Percentiles rank a stretch among this genome's conserved stretches.
Conservation (phyloP, 1,140 invertebrate genomes). For the Drosophila obscura region DNA sequence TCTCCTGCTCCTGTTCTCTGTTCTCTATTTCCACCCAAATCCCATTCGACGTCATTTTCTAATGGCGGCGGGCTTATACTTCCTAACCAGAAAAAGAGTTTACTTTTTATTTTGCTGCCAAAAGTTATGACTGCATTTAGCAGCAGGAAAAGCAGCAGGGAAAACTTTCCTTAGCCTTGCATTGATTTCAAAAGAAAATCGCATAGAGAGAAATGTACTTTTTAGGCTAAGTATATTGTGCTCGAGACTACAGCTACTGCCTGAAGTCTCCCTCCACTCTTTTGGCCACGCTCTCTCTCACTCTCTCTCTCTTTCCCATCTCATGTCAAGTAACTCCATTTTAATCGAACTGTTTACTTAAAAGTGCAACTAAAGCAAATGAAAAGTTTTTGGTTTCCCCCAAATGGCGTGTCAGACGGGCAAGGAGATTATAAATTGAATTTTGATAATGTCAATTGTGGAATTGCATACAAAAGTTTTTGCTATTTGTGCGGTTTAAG, state of each 20-base stretch:
- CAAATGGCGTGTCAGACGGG: conserved; percentile 56
- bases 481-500: conserved; percentile 60
- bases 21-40: not conserved
- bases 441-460: conserved; percentile 79
- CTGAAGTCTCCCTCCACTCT: not conserved
- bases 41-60: conserved; percentile 52
- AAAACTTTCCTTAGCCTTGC: conserved; percentile 71
- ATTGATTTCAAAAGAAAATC: conserved; percentile 76
- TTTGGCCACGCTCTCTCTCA: not conserved
- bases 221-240: conserved; percentile 72
- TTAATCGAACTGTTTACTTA: conserved; percentile 82
- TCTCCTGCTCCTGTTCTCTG: conserved; percentile 3
- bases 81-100: conserved; percentile 68
- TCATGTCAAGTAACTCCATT: conserved; percentile 59
- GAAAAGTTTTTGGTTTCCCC: conserved; percentile 61
- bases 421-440: conserved; percentile 75
- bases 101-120: conserved; percentile 64
- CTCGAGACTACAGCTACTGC: conserved; percentile 18
- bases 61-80: conserved; percentile 76
- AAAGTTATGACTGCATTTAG: conserved; percentile 82
- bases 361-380: conserved; percentile 80
- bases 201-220: conserved; percentile 49
- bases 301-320: too few relatives aligned
- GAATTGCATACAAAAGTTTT: conserved; percentile 55
- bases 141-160: conserved; percentile 62